Evolutionary conservation across 1,140 invertebrate genomes (phyloP).

Genomic region (Mactra quadrangularis): DNA sequence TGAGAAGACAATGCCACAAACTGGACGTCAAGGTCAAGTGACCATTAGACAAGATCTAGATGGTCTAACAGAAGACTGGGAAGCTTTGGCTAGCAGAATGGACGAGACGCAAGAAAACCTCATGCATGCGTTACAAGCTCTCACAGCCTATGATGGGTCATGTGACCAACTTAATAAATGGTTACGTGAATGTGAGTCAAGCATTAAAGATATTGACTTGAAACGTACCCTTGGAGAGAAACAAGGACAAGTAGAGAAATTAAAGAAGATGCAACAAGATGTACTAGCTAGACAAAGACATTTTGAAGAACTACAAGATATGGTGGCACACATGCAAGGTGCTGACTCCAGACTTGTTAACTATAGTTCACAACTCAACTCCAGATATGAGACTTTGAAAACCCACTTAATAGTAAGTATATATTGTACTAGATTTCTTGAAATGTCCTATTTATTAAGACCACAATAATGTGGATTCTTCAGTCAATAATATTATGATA

Average conservation of each 20-base stretch:
- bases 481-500: too few species aligned
- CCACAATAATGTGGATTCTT: too few species aligned
- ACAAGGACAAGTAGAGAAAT: conserved; percentile 90
- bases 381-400: conserved; percentile 93
- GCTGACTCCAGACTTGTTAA: conserved; percentile 90
- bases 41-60: conserved; percentile 90
- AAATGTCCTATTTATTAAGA: too few species aligned
- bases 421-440: not conserved
- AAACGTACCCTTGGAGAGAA: conserved; percentile 94
- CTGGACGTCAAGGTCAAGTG: conserved; percentile 90
- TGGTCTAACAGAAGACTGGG: conserved; percentile 89
- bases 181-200: conserved; percentile 92
- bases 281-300: conserved; percentile 89
- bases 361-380: conserved; percentile 91
- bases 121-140: conserved; percentile 89
- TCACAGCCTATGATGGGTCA: conserved; percentile 91
- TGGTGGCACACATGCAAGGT: conserved; percentile 88
- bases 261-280: conserved; percentile 90
- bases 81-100: conserved; percentile 88
- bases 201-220: conserved; percentile 94
- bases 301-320: conserved; percentile 89
- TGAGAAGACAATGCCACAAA: conserved; percentile 86
- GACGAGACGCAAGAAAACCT: conserved; percentile 84
- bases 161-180: conserved; percentile 91
- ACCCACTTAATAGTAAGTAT: conserved; percentile 89